These are phyloP conservation scores for Amblyjoppa fuscipennis DNA, from an alignment of 2,888 invertebrate species.

Conservation along the genomic window DNA sequence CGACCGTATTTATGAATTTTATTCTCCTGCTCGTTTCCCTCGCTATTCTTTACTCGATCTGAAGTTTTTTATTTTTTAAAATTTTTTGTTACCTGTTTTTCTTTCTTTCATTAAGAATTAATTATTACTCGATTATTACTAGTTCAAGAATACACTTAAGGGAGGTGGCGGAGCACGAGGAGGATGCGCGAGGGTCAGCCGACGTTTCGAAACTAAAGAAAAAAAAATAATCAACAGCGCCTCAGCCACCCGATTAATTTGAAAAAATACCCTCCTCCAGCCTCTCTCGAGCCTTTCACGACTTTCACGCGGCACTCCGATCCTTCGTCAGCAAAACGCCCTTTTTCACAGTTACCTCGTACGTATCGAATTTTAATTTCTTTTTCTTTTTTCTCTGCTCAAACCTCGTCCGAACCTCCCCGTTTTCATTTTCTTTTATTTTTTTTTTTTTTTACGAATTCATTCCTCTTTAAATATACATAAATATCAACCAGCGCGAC, in stretches of 20 bases:
- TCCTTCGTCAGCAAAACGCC: constrained; percentile 13
- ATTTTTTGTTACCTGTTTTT: constrained; percentile 24
- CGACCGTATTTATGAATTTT: neutral
- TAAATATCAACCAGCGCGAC: constrained; percentile 69
- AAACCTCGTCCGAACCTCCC: constrained; percentile 27
- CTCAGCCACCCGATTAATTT: neutral
- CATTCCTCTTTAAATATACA: constrained; percentile 55
- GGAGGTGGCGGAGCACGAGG: constrained; percentile 70
- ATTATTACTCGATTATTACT: constrained; percentile 81
- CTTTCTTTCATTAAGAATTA: constrained; percentile 67
- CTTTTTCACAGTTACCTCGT: neutral
- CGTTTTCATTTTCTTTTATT: constrained; percentile 64
- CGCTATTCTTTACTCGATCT: constrained; percentile 12
- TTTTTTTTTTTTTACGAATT: constrained; percentile 45
- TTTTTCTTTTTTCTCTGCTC: constrained; percentile 35
- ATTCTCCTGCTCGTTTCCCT: constrained; percentile 21
- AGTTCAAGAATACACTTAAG: constrained; percentile 79
- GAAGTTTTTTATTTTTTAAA: constrained; percentile 11
- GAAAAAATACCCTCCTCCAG: constrained; percentile 48
- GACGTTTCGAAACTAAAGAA: constrained; percentile 19
- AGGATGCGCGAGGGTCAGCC: constrained; percentile 52
- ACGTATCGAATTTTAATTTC: constrained; percentile 36
- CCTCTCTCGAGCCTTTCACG: constrained; percentile 28
- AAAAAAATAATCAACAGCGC: constrained; percentile 16
- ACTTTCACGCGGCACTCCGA: constrained; percentile 23